These are phyloP conservation scores for Trichogramma dendrolimi DNA, from an alignment of 2,888 invertebrate species.

Conservation along the genomic window DNA sequence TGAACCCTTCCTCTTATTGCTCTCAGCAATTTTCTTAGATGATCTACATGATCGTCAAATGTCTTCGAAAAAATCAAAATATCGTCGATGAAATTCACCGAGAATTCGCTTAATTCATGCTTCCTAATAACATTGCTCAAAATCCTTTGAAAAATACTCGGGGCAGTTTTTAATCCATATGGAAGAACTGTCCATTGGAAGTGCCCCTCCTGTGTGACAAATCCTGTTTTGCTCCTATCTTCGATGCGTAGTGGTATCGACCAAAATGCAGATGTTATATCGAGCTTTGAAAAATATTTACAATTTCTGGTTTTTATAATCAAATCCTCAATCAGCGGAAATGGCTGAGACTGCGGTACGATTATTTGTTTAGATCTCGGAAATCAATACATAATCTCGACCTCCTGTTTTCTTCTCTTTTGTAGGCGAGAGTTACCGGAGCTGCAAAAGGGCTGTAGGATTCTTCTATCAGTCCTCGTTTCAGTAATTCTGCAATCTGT, in stretches of 20 bases:
- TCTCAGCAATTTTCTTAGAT: slow-evolving; percentile 31
- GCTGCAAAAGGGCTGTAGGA: too few relatives aligned
- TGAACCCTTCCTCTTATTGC: too few relatives aligned
- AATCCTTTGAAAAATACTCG: slow-evolving; percentile 29
- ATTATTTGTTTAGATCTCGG: too few relatives aligned
- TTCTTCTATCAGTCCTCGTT: too few relatives aligned
- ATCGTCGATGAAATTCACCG: slow-evolving; percentile 27
- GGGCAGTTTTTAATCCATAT: slow-evolving; percentile 26
- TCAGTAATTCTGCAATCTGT: too few relatives aligned
- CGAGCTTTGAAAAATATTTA: too few relatives aligned
- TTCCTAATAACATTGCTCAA: slow-evolving; percentile 25
- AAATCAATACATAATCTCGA: too few relatives aligned
- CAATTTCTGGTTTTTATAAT: too few relatives aligned
- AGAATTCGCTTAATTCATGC: slow-evolving; percentile 15
- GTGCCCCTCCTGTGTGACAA: slow-evolving; percentile 16
- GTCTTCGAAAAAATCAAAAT: slow-evolving; percentile 24
- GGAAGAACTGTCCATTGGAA: slow-evolving; percentile 25
- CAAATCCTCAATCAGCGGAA: too few relatives aligned
- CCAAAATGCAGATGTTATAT: slow-evolving; percentile 37
- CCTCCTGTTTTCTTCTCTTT: too few relatives aligned
- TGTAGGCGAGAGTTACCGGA: too few relatives aligned
- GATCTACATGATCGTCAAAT: slow-evolving; percentile 22
- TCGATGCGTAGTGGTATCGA: slow-evolving; percentile 29
- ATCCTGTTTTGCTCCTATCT: slow-evolving; percentile 31
- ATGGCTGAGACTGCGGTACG: too few relatives aligned